Conservation (phyloP, 23 tunicate species). For the Ciona savignyi region DNA sequence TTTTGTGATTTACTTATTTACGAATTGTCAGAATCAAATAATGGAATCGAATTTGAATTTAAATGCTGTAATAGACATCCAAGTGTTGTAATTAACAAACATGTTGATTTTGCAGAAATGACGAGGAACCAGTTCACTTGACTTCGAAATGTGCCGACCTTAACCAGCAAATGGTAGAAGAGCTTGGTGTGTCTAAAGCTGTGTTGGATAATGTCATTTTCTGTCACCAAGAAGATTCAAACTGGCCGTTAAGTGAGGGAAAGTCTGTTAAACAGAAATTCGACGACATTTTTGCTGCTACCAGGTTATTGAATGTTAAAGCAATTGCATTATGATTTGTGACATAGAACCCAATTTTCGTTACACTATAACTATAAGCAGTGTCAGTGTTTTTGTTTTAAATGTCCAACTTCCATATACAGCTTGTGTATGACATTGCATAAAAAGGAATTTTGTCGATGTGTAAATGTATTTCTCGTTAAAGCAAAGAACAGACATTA, state of each 20-base stretch:
- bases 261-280: conserved; percentile 47
- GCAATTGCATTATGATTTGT: too few relatives aligned
- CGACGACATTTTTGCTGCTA: conserved; percentile 64
- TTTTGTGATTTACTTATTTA: too few relatives aligned
- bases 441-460: too few relatives aligned
- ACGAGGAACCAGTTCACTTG: conserved; percentile 20
- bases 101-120: conserved; percentile 13
- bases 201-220: conserved; percentile 57
- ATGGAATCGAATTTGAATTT: too few relatives aligned
- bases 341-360: too few relatives aligned
- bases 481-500: too few relatives aligned
- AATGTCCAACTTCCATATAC: background rate
- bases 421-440: too few relatives aligned
- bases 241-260: conserved; percentile 57
- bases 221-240: conserved; percentile 78
- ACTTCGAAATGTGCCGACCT: conserved; percentile 43
- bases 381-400: background rate
- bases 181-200: conserved; percentile 54
- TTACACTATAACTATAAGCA: too few relatives aligned
- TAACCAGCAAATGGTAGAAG: conserved; percentile 30
- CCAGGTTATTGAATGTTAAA: conserved; percentile 15
- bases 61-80: too few relatives aligned
- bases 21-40: too few relatives aligned
- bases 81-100: too few relatives aligned
- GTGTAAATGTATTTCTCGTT: too few relatives aligned